A percentile compares a stretch with the other conserved stretches of the same genome.
Evolutionary conservation across 2,113 vertebrate species (phyloP).

Genomic region (Nothocercus nigrocapillus): DNA sequence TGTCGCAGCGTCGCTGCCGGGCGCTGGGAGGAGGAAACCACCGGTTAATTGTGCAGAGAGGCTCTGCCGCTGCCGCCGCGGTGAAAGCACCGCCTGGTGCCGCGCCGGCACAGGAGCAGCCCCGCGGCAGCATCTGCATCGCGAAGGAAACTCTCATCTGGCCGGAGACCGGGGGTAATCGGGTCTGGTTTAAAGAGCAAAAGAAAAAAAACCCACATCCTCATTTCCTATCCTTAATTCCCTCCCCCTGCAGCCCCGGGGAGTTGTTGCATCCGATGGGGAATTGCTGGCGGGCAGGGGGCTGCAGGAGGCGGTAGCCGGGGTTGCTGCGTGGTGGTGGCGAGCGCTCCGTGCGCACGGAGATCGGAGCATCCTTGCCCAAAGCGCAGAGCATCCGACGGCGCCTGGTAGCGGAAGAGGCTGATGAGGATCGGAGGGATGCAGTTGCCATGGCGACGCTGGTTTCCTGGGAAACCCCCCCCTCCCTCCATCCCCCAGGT

Average conservation of each 20-base stretch:
- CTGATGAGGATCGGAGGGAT: constrained; percentile 89
- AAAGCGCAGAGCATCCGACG: constrained; percentile 31
- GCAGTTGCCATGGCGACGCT: constrained; percentile 92
- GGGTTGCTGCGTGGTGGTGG: background rate
- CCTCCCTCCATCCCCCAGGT: constrained; percentile 80
- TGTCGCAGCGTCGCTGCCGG: background rate
- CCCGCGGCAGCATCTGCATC: too few relatives aligned
- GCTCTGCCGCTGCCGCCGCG: too few relatives aligned
- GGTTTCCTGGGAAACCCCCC: constrained; percentile 94
- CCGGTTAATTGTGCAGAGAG: constrained; percentile 32
- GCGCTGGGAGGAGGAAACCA: constrained; percentile 26
- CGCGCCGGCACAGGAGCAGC: too few relatives aligned
- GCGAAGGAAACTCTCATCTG: constrained; percentile 16
- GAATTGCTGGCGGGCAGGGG: constrained; percentile 1
- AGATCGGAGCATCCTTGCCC: background rate
- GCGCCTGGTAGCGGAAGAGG: constrained; percentile 88
- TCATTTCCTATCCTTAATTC: background rate
- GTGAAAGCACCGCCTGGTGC: too few relatives aligned
- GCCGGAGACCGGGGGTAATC: background rate
- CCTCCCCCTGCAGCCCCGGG: background rate
- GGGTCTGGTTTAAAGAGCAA: background rate
- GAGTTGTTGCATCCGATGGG: background rate
- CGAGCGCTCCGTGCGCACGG: background rate
- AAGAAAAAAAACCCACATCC: background rate
- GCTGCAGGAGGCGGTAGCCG: background rate